A percentile compares a stretch with the other conserved stretches of the same genome.
These are phyloP conservation scores for Coelogynopora nodosa DNA, from an alignment of 2,888 invertebrate genomes.

Conservation along the genomic window DNA sequence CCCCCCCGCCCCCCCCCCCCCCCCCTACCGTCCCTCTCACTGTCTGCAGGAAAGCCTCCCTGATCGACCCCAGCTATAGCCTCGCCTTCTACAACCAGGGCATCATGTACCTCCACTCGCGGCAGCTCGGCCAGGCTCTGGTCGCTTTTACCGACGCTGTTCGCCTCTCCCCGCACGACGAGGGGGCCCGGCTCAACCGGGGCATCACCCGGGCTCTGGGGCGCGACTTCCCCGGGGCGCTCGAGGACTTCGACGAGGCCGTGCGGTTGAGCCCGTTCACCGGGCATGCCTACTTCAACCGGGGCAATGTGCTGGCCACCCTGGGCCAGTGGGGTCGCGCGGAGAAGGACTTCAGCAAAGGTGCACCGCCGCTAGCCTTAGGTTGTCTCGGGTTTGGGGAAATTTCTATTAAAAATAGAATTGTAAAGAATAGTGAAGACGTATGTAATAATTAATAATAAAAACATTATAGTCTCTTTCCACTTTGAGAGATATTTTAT, in stretches of 20 bases:
- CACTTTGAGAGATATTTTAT: too few relatives aligned
- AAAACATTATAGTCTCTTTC: too few relatives aligned
- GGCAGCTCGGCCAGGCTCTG: constrained; percentile 59
- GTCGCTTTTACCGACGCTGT: constrained; percentile 56
- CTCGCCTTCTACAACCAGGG: constrained; percentile 62
- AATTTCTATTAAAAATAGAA: too few relatives aligned
- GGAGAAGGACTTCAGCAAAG: constrained; percentile 44
- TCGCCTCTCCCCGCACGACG: constrained; percentile 55
- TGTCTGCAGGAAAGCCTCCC: constrained; percentile 51
- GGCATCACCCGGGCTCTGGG: constrained; percentile 60
- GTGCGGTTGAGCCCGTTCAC: constrained; percentile 57
- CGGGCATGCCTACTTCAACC: constrained; percentile 60
- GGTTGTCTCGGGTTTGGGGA: neutral
- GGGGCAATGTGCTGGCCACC: constrained; percentile 59
- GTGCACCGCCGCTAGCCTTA: constrained; percentile 19
- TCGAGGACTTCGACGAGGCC: constrained; percentile 57
- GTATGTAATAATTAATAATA: too few relatives aligned
- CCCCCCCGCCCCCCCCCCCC: too few relatives aligned
- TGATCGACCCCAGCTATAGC: constrained; percentile 56
- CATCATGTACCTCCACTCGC: constrained; percentile 59
- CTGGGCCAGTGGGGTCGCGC: constrained; percentile 52
- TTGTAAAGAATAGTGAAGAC: too few relatives aligned
- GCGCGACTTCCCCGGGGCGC: constrained; percentile 56
- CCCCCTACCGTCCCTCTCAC: neutral
- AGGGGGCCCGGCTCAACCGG: constrained; percentile 59